Percentiles rank a stretch among this genome's conserved stretches.
These are phyloP conservation scores for Lepidurus arcticus DNA, from an alignment of 1,140 invertebrate species.

Conservation along the genomic window DNA sequence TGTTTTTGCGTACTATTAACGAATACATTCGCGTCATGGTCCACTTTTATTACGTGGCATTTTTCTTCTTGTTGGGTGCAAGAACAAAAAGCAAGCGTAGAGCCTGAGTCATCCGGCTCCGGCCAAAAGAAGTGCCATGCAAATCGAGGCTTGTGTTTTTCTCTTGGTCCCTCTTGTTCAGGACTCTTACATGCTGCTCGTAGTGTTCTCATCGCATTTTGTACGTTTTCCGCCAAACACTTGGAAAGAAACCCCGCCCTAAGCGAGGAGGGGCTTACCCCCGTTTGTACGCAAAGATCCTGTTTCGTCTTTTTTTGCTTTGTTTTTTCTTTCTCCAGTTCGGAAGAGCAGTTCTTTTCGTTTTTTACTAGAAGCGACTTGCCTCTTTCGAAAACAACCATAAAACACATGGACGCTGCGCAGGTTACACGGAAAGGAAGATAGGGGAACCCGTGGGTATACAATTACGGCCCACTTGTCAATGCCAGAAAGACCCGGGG, in stretches of 20 bases:
- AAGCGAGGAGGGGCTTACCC: not conserved
- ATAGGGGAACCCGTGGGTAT: slow-evolving; percentile 2
- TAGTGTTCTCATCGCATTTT: slow-evolving; percentile 4
- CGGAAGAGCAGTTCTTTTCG: not conserved
- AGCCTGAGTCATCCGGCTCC: not conserved
- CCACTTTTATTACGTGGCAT: not conserved
- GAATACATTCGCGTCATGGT: slow-evolving; percentile 19
- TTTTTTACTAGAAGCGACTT: slow-evolving; percentile 9
- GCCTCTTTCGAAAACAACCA: slow-evolving; percentile 21
- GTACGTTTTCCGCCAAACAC: not conserved
- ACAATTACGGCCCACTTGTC: slow-evolving; percentile 21
- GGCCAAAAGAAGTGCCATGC: not conserved
- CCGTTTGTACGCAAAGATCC: not conserved
- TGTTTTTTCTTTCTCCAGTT: slow-evolving; percentile 32
- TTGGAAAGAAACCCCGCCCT: not conserved
- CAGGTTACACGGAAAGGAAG: slow-evolving; percentile 17
- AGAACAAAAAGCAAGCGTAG: not conserved
- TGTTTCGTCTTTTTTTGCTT: slow-evolving; percentile 18
- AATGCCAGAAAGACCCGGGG: slow-evolving; percentile 17
- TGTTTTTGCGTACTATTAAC: not conserved
- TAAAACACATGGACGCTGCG: slow-evolving; percentile 21
- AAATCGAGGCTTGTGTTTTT: not conserved
- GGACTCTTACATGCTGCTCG: not conserved
- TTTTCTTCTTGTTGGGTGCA: not conserved
- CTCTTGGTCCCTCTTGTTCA: not conserved